Evolutionary conservation across 2,797 vertebrate species (phyloP), one percentile per base, ranked within the genome.

Genomic region (Staurois parvus): DNA sequence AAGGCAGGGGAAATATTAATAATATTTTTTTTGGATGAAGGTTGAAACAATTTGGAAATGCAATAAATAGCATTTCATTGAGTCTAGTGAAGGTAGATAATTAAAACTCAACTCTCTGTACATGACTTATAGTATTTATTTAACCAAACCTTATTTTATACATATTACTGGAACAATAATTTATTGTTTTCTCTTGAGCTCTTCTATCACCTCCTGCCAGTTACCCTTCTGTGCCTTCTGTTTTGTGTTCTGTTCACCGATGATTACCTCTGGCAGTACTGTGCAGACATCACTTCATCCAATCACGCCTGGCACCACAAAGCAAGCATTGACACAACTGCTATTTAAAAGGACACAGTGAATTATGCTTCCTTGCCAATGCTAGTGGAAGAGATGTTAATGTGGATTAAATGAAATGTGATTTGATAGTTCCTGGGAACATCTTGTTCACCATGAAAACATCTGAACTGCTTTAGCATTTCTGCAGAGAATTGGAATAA

Each of bases 401-500:
- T 80, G 80, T 88, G 85, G 87, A 88, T 91, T 88, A 85, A 90
- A 92, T 79, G 84, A 78, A 89, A 90, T 91, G 88, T 79, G 75
- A 75, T 86, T 90, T 90, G 89, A 91, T 88, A 87, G 88, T 88
- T 82, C 77, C 81, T 88, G 81, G 85, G 89, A 89, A 85, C 72
- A 83, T 89, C 88, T 81, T 85, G 88, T 88, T 79, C 85, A 86
- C 88, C 88, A 52, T 85, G 84, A 88, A 52, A 89, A 81, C 52
- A 83, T 87, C 78, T 90, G 88, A 91, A 90, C 84, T 91, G 76
- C 79, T 91, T 87, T 92, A 91, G 91, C 91, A 91, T 90, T 91
- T 91, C 91, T 91, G 89, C 88, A 0, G 86, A 90, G 91, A 92
- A 91, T 91, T 90, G 84, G 81, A 89, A 91, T 92, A 92, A 92